Evolutionary conservation across 2,797 vertebrate genomes (phyloP), one percentile per base, ranked within the genome.

Genomic region (Lepidocolaptes lacrymiger): DNA sequence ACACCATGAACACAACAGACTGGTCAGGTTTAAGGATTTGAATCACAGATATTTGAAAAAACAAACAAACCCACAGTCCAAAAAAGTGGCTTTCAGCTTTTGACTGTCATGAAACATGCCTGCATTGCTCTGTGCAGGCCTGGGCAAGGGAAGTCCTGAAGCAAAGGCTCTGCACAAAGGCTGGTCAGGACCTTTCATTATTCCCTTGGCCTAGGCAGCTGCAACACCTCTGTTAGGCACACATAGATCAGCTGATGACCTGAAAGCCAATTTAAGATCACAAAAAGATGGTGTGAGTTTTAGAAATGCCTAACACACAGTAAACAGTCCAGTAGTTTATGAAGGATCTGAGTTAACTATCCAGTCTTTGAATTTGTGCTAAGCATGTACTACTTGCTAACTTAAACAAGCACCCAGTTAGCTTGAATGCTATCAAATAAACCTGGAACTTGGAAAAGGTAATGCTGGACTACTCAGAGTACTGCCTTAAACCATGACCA

Each of bases 161-260:
- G 32, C 3, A 36, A 85, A 46, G 3, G 6, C 24, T 88, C 36
- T 87, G 43, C 21, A 69, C 26, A 59, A 63, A 89, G 15, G 10
- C 5, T 64, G 44, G 9, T 37, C 49, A 78, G 41, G 22, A 43
- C 8, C 17, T 67, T 74, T 55, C 20, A 17, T 21, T 88, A 7
- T 63, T 83, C 15, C 68, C 55, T 66, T 72, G 30, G 18, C 3
- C 41, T 58, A 43, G 18, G 28, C 23, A 75, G 24, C 67, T 63
- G 21, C 5, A 78, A 68, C 3, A 21, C 14, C 27, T 62, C 49
- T 5, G 5, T 75, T 36, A 81, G 16, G 7, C 16, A 62, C 23
- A 34, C 0, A 0, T 1, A 37, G 14, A 67, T 19, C 51, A 74
- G 46, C 23, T 89, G 46, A 51, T 67, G 9, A 14, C 73, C 44